Base-by-base conservation (phyloP, 2,797 vertebrate species). In the Passerculus sandwichensis region DNA sequence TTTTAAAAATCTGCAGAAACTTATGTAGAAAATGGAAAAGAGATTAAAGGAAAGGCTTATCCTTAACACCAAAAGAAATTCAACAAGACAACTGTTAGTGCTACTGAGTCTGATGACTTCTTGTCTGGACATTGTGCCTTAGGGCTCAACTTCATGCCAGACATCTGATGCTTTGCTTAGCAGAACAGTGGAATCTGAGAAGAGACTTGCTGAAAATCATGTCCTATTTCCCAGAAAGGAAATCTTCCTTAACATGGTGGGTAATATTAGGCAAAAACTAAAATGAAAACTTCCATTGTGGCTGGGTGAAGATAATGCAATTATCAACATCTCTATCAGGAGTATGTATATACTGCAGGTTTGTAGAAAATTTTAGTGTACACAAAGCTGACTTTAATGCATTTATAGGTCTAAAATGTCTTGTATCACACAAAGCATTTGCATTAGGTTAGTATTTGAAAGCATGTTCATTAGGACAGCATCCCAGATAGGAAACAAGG, bases 81-180 rank as follows among this genome's bases (percentile, higher is more conserved):
- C 79, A 93, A 85, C 62, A 95, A 92, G 93, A 61, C 93, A 94
- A 96, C 83, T 88, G 93, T 94, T 94, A 96, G 92, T 91, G 92
- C 84, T 92, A 94, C 92, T 42, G 80, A 90, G 81, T 91, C 92
- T 94, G 93, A 94, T 95, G 94, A 91, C 94, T 97, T 95, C 91
- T 96, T 96, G 93, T 96, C 95, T 97, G 96, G 95, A 96, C 96
- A 93, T 96, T 96, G 71, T 90, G 96, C 96, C 94, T 96, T 95
- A 96, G 95, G 96, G 95, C 95, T 96, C 67, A 87, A 17, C 88
- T 96, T 96, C 77, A 93, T 97, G 91, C 95, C 95, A 96, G 94
- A 94, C 94, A 96, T 96, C 89, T 94, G 93, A 96, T 95, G 95
- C 91, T 95, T 96, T 96, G 80, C 95, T 85, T 96, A 94, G 80